These are phyloP conservation scores for Drosophila chauvacae DNA, from an alignment of 1,140 invertebrate species.

Conservation along the genomic window DNA sequence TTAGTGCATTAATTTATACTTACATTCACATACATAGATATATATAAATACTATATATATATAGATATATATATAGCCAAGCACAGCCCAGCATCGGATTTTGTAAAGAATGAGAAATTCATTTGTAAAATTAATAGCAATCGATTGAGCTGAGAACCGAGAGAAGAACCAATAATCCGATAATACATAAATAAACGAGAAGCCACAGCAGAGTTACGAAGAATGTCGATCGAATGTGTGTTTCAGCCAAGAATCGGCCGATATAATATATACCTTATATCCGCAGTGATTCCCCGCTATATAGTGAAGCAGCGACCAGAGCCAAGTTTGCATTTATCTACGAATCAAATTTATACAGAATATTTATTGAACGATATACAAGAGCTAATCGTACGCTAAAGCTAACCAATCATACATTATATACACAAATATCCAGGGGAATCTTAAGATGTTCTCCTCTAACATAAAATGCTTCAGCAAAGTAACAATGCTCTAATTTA, in stretches of 20 bases:
- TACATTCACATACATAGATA: constrained; percentile 47
- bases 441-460: background rate
- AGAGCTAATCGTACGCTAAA: constrained; percentile 41
- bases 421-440: constrained; percentile 14
- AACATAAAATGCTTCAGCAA: constrained; percentile 45
- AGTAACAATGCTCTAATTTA: constrained; percentile 62
- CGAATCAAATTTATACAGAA: constrained; percentile 61
- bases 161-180: constrained; percentile 39
- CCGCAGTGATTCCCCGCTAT: constrained; percentile 10
- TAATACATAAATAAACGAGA: constrained; percentile 30
- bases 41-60: constrained; percentile 58
- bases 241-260: constrained; percentile 37
- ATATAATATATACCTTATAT: constrained; percentile 36
- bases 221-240: constrained; percentile 22
- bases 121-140: constrained; percentile 58
- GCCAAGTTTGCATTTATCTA: constrained; percentile 82
- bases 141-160: constrained; percentile 11
- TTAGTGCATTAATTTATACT: constrained; percentile 42
- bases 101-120: constrained; percentile 48
- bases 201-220: constrained; percentile 34
- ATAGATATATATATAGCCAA: background rate
- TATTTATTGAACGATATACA: constrained; percentile 77
- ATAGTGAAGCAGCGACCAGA: constrained; percentile 49
- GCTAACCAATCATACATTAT: constrained; percentile 54
- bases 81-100: constrained; percentile 56